A percentile compares a stretch with the other conserved stretches of the same genome.
These are phyloP conservation scores for Fistularia commersonii DNA, from an alignment of 2,797 vertebrate species.

Conservation along the genomic window DNA sequence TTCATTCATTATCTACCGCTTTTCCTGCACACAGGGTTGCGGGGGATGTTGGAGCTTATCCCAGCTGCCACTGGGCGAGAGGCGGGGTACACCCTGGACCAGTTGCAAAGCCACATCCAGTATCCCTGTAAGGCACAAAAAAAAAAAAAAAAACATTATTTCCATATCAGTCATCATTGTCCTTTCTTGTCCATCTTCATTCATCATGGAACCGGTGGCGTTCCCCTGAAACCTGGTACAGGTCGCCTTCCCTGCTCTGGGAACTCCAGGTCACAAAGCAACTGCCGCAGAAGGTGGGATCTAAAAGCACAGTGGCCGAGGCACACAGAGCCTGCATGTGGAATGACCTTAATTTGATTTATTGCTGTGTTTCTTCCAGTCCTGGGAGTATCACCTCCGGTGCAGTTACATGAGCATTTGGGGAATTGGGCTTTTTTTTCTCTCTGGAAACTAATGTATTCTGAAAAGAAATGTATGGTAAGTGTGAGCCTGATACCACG, in stretches of 20 bases:
- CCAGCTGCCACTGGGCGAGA: no score
- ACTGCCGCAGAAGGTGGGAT: slow-evolving; percentile 18
- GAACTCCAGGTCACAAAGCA: no score
- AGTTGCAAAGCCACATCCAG: no score
- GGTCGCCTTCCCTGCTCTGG: slow-evolving; percentile 8
- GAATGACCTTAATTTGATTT: slow-evolving; percentile 26
- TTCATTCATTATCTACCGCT: no score
- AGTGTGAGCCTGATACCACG: no score
- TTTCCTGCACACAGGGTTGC: no score
- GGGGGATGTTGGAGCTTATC: no score
- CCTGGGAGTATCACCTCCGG: slow-evolving; percentile 7
- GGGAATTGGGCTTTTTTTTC: slow-evolving; percentile 6
- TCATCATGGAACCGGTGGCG: slow-evolving; percentile 12
- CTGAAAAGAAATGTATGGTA: neutral
- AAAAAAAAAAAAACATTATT: no score
- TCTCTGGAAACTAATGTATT: neutral
- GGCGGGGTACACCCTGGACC: no score
- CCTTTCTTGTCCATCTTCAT: no score
- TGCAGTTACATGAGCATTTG: slow-evolving; percentile 9
- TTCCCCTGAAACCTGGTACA: slow-evolving; percentile 15
- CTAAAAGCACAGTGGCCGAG: neutral
- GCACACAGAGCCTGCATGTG: slow-evolving; percentile 5
- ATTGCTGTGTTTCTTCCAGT: slow-evolving; percentile 18
- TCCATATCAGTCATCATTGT: no score
- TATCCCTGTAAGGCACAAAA: no score